A percentile compares a stretch with the other conserved stretches of the same genome.
Conservation (phyloP, 37 sponge, comb jelly and placozoan genomes). For the Eunapius fragilis region DNA sequence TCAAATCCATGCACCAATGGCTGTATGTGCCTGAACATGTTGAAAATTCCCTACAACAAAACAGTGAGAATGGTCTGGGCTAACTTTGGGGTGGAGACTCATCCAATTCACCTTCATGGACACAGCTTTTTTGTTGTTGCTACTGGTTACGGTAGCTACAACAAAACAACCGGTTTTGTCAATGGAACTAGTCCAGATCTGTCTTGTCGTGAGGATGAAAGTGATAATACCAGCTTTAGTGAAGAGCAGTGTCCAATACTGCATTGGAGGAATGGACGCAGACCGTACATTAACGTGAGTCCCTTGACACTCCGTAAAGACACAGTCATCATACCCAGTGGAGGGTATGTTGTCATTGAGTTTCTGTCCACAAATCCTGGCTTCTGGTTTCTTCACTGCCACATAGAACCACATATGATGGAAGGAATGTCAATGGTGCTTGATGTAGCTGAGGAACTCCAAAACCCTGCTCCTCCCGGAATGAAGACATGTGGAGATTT, state of each 20-base stretch:
- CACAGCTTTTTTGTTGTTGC: slow-evolving; percentile 67
- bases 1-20: neutral
- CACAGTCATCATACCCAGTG: slow-evolving; percentile 70
- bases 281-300: neutral
- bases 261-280: neutral
- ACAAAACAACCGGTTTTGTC: slow-evolving; percentile 5
- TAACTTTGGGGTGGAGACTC: slow-evolving; percentile 16
- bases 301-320: slow-evolving; percentile 51
- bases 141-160: slow-evolving; percentile 64
- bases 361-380: slow-evolving; percentile 70
- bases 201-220: slow-evolving; percentile 23
- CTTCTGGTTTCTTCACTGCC: slow-evolving; percentile 80
- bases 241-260: slow-evolving; percentile 11
- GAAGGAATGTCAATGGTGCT: slow-evolving; percentile 63
- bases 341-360: slow-evolving; percentile 67
- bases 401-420: slow-evolving; percentile 57
- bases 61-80: slow-evolving; percentile 40
- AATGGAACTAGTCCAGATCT: neutral
- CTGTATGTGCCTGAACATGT: slow-evolving; percentile 22
- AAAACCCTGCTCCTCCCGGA: slow-evolving; percentile 18
- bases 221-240: neutral
- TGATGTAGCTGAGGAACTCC: slow-evolving; percentile 10
- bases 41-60: slow-evolving; percentile 6
- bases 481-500: slow-evolving; percentile 36
- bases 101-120: slow-evolving; percentile 82